Conservation (phyloP, 2,888 invertebrate species). For the Ormyrus rosae region DNA sequence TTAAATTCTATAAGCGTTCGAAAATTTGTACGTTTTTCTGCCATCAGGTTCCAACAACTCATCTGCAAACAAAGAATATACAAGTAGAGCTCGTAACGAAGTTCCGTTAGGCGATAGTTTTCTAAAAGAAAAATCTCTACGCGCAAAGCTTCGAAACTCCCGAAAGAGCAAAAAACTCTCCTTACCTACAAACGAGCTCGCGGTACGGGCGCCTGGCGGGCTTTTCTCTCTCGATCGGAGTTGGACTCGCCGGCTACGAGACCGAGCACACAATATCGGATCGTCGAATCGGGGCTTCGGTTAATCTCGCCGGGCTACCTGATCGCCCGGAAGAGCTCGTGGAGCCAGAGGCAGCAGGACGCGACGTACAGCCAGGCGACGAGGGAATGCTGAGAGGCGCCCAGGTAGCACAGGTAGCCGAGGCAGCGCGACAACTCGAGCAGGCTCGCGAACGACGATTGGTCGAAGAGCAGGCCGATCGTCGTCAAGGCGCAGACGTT, state of each 20-base stretch:
- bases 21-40: slow-evolving; percentile 37
- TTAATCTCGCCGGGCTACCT: slow-evolving; percentile 17
- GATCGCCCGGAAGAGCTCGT: neutral
- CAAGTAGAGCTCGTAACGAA: neutral
- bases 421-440: slow-evolving; percentile 82
- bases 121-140: neutral
- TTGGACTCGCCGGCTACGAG: no score
- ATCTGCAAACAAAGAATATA: slow-evolving; percentile 34
- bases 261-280: no score
- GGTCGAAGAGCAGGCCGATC: slow-evolving; percentile 85
- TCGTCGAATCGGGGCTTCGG: no score
- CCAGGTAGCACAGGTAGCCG: slow-evolving; percentile 77
- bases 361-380: slow-evolving; percentile 6
- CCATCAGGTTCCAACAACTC: slow-evolving; percentile 47
- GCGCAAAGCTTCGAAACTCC: neutral
- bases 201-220: no score
- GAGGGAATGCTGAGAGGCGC: slow-evolving; percentile 59
- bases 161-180: neutral
- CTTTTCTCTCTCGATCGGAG: no score
- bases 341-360: slow-evolving; percentile 50
- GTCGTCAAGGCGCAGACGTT: slow-evolving; percentile 82
- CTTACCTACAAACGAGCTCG: no score
- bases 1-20: neutral
- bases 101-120: neutral
- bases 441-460: slow-evolving; percentile 66